Base-by-base conservation (phyloP, 2,797 vertebrate genomes). In the Eulemur mongoz region DNA sequence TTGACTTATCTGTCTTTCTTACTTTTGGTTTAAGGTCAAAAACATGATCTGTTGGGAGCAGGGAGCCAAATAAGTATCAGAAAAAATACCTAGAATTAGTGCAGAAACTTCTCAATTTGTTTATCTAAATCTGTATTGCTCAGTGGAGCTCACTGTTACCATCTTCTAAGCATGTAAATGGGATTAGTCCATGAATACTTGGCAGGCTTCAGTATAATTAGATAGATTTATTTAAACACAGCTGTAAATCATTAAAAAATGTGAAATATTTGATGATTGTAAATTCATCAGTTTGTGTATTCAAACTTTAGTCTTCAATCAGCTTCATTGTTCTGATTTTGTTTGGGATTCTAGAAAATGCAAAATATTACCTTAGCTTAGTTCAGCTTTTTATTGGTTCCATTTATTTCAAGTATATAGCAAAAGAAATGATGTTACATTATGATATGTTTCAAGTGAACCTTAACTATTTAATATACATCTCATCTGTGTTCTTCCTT, bases 221-320 rank as follows among this genome's bases (percentile, higher is more conserved):
- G 96, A 96, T 97, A 97, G 97, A 98, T 98, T 98, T 98, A 98
- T 98, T 98, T 98, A 98, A 98, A 98, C 97, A 97, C 98, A 98
- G 97, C 97, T 98, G 97, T 96, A 98, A 98, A 97, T 94, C 85
- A 96, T 97, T 93, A 97, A 98, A 97, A 98, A 97, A 97, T 45
- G 35, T 97, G 84, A 98, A 97, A 93, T 98, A 97, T 97, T 98
- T 97, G 88, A 69, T 97, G 89, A 94, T 84, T 40, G 0, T 96
- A 97, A 97, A 98, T 97, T 97, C 94, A 89, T 92, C 61, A 89
- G 78, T 96, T 97, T 98, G 80, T 97, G 96, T 95, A 98, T 98
- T 98, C 73, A 94, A 93, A 94, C 69, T 93, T 93, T 67, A 97
- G 93, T 88, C 73, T 97, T 91, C 86, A 97, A 65, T 97, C 70